Evolutionary conservation across 2,888 invertebrate species (phyloP).

Genomic region (Trisateles emortualis): DNA sequence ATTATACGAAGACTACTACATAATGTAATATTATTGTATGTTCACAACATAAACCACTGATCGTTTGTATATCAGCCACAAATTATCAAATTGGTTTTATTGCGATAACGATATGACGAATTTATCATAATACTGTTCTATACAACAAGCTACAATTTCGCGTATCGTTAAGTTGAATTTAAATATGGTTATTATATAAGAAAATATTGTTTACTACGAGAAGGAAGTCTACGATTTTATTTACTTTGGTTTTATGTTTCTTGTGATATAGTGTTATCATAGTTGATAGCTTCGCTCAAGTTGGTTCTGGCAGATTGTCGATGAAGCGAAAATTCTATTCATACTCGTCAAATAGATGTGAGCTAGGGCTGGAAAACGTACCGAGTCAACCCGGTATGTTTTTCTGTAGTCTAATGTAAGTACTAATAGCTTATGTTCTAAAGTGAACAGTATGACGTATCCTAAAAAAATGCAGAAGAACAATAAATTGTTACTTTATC

Average conservation of each 20-base stretch:
- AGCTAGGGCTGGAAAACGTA: no score
- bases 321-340: no score
- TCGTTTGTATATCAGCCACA: constrained; percentile 44
- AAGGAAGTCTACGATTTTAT: constrained; percentile 4
- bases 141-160: constrained; percentile 23
- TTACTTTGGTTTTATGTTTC: neutral
- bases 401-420: no score
- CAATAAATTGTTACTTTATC: no score
- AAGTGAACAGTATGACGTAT: no score
- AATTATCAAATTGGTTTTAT: constrained; percentile 58
- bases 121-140: constrained; percentile 44
- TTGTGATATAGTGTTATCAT: neutral
- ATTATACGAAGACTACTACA: constrained; percentile 8
- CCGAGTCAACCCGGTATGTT: no score
- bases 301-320: no score
- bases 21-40: constrained; percentile 8
- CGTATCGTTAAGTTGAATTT: constrained; percentile 16
- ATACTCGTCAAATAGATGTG: no score
- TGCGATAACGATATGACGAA: constrained; percentile 57
- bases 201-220: constrained; percentile 7
- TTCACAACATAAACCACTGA: constrained; percentile 28
- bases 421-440: no score
- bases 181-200: constrained; percentile 27
- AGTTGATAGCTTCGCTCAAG: no score
- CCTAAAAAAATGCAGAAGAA: no score